Base-by-base conservation (phyloP, 2,888 invertebrate genomes). In the Andrena haemorrhoa region DNA sequence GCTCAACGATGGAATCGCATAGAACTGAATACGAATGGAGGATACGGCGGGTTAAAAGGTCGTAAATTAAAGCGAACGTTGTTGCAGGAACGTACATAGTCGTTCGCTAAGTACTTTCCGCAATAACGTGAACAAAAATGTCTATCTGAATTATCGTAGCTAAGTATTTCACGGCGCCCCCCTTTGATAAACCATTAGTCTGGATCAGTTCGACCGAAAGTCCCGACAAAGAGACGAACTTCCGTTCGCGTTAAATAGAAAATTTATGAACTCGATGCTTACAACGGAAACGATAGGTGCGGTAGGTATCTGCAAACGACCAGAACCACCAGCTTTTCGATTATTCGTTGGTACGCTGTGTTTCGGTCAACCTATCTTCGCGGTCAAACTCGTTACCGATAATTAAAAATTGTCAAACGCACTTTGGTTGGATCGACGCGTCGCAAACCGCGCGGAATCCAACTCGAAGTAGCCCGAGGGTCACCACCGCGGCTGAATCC, bases 321-420 rank as follows among this genome's bases (percentile, higher is more conserved):
- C 56, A 26, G 56, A 60, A 58, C 60, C 41, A 41, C 41, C 56
- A 70, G 85, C 72, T 87, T 85, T 83, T 73, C 84, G 86, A 80
- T 85, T 81, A 74, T 81, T 69, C 85, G 81, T 60, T 75, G 86
- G 79, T 65, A 79, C 83, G 64, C 61, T 63, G 81, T 75, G 76
- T 83, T 87, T 87, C 86, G 77, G 51, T 68, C 82, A 75, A 73
- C 77, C 78, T 76, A 81, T 72, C 82, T 83, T 84, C 79, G 85
- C 75, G 86, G 81, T 85, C 80, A 79, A 74, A 86, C 86, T 90
- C 89, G 90, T 90, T 91, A 91, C 89, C 89, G 90, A 90, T 92
- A 91, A 93, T 92, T 91, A 92, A 93, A 93, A 92, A 92, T 92
- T 91, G 92, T 92, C 92, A 92, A 92, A 92, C 90, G 91, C 91